Evolutionary conservation across 2,888 invertebrate genomes (phyloP).

Genomic region (Drosophila rubida): DNA sequence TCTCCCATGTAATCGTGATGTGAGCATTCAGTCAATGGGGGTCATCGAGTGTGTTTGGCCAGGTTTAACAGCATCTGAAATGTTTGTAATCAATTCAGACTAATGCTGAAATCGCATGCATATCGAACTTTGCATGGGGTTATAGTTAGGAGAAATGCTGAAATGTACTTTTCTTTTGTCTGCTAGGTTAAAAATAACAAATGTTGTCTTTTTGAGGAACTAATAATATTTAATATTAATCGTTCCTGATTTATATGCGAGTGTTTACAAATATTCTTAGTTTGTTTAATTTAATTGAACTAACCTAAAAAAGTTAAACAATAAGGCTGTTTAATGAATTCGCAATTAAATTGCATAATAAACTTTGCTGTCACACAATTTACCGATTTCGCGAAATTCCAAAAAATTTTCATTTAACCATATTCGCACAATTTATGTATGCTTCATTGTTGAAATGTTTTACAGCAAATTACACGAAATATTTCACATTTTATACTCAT

Average conservation of each 20-base stretch:
- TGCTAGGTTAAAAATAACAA: no score
- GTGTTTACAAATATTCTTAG: no score
- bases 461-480: constrained; percentile 49
- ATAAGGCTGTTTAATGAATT: neutral
- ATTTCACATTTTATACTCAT: constrained; percentile 41
- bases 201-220: no score
- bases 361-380: constrained; percentile 14
- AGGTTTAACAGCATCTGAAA: constrained; percentile 19
- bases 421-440: constrained; percentile 27
- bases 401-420: neutral
- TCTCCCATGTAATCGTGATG: constrained; percentile 33
- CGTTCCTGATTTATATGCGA: no score
- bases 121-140: neutral
- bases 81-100: constrained; percentile 19
- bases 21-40: constrained; percentile 14
- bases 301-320: neutral
- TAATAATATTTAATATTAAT: no score
- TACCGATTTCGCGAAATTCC: neutral
- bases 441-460: constrained; percentile 30
- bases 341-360: neutral
- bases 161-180: no score
- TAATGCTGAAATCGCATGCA: neutral
- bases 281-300: no score
- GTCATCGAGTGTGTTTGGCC: constrained; percentile 4
- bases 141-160: no score